These are phyloP conservation scores for Drosophila kohkoa DNA, from an alignment of 1,140 invertebrate genomes.

Conservation along the genomic window DNA sequence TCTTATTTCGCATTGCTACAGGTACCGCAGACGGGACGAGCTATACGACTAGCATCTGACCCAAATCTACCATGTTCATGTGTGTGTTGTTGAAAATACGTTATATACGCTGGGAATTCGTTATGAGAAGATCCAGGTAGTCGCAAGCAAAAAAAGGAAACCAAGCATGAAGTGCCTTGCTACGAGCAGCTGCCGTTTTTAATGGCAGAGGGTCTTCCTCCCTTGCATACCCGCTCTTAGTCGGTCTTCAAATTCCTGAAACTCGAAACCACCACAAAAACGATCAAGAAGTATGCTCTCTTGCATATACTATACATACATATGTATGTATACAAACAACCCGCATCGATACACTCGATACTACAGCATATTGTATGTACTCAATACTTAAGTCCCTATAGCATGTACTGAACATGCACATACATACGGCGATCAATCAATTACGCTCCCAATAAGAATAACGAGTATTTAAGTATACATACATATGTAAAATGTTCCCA, in stretches of 20 bases:
- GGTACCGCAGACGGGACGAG: slow-evolving; percentile 28
- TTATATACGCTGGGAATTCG: slow-evolving; percentile 56
- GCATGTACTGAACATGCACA: too few relatives aligned
- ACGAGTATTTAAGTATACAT: not conserved
- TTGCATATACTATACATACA: slow-evolving; percentile 2
- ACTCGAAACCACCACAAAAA: slow-evolving; percentile 65
- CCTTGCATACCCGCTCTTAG: not conserved
- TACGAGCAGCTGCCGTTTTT: slow-evolving; percentile 64
- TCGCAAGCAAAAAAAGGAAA: slow-evolving; percentile 42
- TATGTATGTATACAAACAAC: not conserved
- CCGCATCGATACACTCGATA: too few relatives aligned
- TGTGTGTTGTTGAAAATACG: slow-evolving; percentile 53
- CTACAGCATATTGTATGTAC: not conserved
- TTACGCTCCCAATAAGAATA: too few relatives aligned
- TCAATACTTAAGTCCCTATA: too few relatives aligned
- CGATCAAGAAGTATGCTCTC: slow-evolving; percentile 6
- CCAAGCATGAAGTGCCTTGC: slow-evolving; percentile 40
- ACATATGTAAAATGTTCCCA: too few relatives aligned
- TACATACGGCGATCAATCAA: too few relatives aligned
- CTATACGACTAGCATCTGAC: slow-evolving; percentile 27
- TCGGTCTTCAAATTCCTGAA: slow-evolving; percentile 57
- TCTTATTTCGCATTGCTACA: slow-evolving; percentile 64
- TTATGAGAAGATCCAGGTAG: slow-evolving; percentile 57
- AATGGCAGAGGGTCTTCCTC: slow-evolving; percentile 48
- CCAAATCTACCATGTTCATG: slow-evolving; percentile 49